Evolutionary conservation across 2,888 invertebrate species (phyloP).

Genomic region (Hyles lineata): DNA sequence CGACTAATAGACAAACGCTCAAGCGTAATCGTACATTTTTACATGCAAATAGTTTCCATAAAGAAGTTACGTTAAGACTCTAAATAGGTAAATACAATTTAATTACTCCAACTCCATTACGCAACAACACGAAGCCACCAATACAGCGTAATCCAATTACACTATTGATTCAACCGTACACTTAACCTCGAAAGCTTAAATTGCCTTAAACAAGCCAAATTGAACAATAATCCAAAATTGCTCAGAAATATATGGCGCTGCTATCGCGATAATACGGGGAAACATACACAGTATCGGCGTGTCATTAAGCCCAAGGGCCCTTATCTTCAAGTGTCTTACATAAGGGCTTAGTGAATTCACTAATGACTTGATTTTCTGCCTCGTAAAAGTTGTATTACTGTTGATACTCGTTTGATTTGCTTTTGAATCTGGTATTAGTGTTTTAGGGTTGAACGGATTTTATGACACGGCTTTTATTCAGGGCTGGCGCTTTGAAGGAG

Average conservation of each 20-base stretch:
- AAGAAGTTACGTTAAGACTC: too few relatives aligned
- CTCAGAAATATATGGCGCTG: slow-evolving; percentile 14
- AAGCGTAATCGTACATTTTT: too few relatives aligned
- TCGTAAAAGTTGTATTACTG: slow-evolving; percentile 53
- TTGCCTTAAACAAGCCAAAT: slow-evolving; percentile 24
- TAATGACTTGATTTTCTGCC: slow-evolving; percentile 74
- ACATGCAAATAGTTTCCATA: too few relatives aligned
- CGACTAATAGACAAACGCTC: too few relatives aligned
- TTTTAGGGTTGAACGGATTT: background rate
- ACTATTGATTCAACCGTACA: slow-evolving; percentile 15
- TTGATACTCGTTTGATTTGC: slow-evolving; percentile 24
- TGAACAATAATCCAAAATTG: slow-evolving; percentile 26
- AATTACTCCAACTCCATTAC: background rate
- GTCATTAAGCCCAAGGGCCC: slow-evolving; percentile 68
- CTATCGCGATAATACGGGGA: slow-evolving; percentile 25
- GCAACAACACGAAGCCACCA: background rate
- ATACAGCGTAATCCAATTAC: slow-evolving; percentile 4
- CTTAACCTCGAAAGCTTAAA: slow-evolving; percentile 21
- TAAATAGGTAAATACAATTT: background rate
- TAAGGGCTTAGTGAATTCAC: slow-evolving; percentile 63
- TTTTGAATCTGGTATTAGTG: slow-evolving; percentile 2
- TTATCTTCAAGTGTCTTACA: slow-evolving; percentile 71
- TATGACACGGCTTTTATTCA: background rate
- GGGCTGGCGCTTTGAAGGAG: background rate
- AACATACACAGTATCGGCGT: slow-evolving; percentile 52